Base-by-base conservation (phyloP, 2,888 invertebrate species). In the Parelbella ahira region DNA sequence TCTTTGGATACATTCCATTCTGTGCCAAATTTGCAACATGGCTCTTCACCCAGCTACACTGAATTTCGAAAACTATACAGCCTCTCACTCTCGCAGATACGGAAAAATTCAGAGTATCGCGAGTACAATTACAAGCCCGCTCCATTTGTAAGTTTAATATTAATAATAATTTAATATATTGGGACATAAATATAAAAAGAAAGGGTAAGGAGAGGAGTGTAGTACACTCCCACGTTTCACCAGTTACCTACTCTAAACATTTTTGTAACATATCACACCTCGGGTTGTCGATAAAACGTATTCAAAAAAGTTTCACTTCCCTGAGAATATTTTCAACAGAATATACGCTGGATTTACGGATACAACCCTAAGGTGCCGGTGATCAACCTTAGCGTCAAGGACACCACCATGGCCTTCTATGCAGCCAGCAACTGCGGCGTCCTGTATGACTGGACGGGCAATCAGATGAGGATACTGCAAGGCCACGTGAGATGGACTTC, bases 401-500 rank as follows among this genome's bases (percentile, higher is more conserved):
- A 82, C 19, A 81, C 87, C 44, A 87, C 88, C 4, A 60, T 81
- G 1, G 76, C 90, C 6, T 90, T 91, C 63, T 93, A 92, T 57
- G 88, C 91, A 0, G 90, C 91, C 28, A 87, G 90, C 3, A 92
- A 93, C 69, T 88, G 89, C 38, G 90, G 88, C 0, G 81, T 93
- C 4, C 58, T 93, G 0, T 92, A 91, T 64, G 89, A 93, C 72
- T 91, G 91, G 78, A 81, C 80, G 23, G 78, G 77, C 2, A 89
- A 90, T 36, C 68, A 83, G 43, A 91, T 91, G 88, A 78, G 73
- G 54, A 88, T 91, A 51, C 79, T 93, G 23, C 91, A 91, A 58
- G 93, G 92, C 27, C 93, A 93, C 62, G 93, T 93, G 60, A 88
- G 90, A 69, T 18, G 21, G 8, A n/a, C n/a, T n/a, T n/a, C n/a